Conservation (phyloP, 2,888 invertebrate genomes). For the Lasioglossum leucozonium region DNA sequence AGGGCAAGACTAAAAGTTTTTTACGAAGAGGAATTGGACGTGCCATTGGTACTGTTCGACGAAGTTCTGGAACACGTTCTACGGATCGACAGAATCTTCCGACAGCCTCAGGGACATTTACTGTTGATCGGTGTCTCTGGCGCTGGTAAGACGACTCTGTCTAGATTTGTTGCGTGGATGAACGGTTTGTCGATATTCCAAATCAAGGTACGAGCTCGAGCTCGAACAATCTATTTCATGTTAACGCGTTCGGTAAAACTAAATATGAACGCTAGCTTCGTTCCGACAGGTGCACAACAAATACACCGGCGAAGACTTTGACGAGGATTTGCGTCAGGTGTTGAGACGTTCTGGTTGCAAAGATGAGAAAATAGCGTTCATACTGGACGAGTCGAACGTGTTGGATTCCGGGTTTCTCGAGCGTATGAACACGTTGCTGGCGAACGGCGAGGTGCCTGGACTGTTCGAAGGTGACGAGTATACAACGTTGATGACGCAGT, state of each 20-base stretch:
- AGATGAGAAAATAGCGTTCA: slow-evolving; percentile 99
- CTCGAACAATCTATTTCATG: background rate
- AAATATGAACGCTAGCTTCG: background rate
- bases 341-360: slow-evolving; percentile 94
- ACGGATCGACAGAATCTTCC: slow-evolving; percentile 99
- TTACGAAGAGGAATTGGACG: slow-evolving; percentile 99
- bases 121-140: slow-evolving; percentile 99
- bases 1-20: slow-evolving; percentile 98
- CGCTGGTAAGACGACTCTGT: slow-evolving; percentile 99
- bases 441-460: slow-evolving; percentile 99
- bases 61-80: slow-evolving; percentile 99
- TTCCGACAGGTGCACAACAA: slow-evolving; percentile 95
- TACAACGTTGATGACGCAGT: slow-evolving; percentile 99
- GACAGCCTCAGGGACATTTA: slow-evolving; percentile 99
- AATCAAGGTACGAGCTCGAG: slow-evolving; percentile 91
- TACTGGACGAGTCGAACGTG: slow-evolving; percentile 99
- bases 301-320: slow-evolving; percentile 99
- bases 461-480: slow-evolving; percentile 99
- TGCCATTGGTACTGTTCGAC: slow-evolving; percentile 98
- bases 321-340: slow-evolving; percentile 97
- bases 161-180: slow-evolving; percentile 99
- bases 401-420: slow-evolving; percentile 99
- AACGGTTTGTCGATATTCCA: slow-evolving; percentile 99
- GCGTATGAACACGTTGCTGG: slow-evolving; percentile 99
- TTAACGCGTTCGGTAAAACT: background rate